Evolutionary conservation across 2,113 vertebrate genomes (phyloP), one percentile per base, ranked within the genome.

Genomic region (Rhabdornis inornatus): DNA sequence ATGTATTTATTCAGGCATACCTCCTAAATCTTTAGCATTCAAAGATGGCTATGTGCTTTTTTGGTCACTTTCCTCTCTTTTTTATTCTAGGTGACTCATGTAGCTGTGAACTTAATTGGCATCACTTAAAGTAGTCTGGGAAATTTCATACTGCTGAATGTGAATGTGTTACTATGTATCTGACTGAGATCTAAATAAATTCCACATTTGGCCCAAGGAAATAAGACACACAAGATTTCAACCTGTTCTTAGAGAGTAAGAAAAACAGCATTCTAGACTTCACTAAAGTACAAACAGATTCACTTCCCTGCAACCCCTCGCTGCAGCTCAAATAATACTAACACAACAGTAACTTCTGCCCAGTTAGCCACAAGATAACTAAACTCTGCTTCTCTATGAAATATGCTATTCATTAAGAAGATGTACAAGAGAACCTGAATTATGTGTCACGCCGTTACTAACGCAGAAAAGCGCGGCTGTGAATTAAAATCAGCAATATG

Each of bases 51-150:
- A 79, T 61, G 39, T 84, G 71, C 64, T 86, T 94, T 96, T 97
- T 96, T 70, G 78, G 89, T 95, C 90, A 94, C 78, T 93, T 91
- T 65, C 65, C 63, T 96, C 63, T 90, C 80, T 89, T 96, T 95
- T 83, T 95, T 83, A 95, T 95, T 92, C 57, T 91, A 96, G 94
- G 96, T 97, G 94, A 97, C 96, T 97, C 97, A 95, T 84, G 89
- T 71, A 95, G 75, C 96, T 96, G 50, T 95, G 93, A 96, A 87
- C 86, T 95, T 98, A 97, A 98, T 40, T 97, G 97, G 95, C 94
- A 97, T 81, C 81, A 94, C 81, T 96, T 95, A 79, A 87, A 96
- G 95, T 45, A 90, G 74, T 83, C 52, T 82, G 90, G 91, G 86
- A 96, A 95, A 97, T 96, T 96, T 97, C 94, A 96, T 96, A 90